Conservation (phyloP, 2,888 invertebrate species). For the Nephrotoma flavescens region DNA sequence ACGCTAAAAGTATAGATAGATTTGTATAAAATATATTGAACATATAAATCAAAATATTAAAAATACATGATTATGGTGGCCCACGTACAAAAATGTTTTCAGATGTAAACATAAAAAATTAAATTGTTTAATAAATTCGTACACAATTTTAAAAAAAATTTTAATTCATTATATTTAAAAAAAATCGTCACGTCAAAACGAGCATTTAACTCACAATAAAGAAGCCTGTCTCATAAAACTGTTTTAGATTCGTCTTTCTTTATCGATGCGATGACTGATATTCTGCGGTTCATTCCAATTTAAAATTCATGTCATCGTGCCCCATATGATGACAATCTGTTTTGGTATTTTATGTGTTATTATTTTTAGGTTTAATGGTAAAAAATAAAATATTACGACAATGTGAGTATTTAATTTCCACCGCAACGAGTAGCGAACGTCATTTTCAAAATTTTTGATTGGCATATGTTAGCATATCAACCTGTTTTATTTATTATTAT, state of each 20-base stretch:
- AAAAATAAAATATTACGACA: background rate
- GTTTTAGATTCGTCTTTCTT: background rate
- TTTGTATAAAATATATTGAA: no score
- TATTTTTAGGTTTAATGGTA: background rate
- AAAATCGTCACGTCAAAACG: no score
- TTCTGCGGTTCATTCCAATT: background rate
- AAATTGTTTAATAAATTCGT: no score
- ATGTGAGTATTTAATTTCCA: background rate
- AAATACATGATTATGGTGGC: no score
- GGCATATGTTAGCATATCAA: background rate
- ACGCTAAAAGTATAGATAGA: no score
- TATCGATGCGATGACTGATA: background rate
- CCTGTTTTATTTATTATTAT: background rate
- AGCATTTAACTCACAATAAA: no score
- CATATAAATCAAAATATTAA: no score
- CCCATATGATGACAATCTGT: background rate
- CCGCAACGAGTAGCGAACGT: background rate
- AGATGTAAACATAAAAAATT: no score
- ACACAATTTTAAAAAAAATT: no score
- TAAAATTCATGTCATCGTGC: background rate
- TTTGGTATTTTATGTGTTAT: background rate
- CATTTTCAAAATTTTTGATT: background rate
- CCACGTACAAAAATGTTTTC: no score
- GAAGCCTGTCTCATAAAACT: background rate
- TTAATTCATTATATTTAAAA: no score